Evolutionary conservation across 1,140 invertebrate genomes (phyloP), one percentile per base, ranked within the genome.

Genomic region (Drosophila ohnishii): DNA sequence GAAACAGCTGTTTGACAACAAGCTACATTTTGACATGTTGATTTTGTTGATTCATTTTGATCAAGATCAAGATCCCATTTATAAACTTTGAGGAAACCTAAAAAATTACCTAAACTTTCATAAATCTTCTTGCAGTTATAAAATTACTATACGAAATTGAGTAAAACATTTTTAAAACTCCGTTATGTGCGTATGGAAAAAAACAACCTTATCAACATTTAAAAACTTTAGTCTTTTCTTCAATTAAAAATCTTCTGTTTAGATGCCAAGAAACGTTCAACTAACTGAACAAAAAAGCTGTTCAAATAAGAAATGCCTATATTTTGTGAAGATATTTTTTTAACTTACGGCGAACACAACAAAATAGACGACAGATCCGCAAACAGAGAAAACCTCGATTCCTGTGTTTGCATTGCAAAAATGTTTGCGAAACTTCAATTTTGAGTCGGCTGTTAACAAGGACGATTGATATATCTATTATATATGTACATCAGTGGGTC

Each of bases 221-320:
- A 3, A 51, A 11, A 50, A 32, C 30, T 48, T 10, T 7, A 28
- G 25, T 47, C 16, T 9, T 22, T 22, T 22, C 22, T 22, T 22
- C 22, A 57, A 67, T 25, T 13, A 10, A 16, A 30, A 40, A 44
- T 62, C 11, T 62, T 39, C 3, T 3, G 51, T 34, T 14, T 11
- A 42, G 22, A 39, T 56, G 16, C 10, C 22, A 16, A 10, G 10
- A 63, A 42, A 13, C 8, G 1, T 42, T 16, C 8, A 16, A 25
- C 9, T 14, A 59, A 42, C 10, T 32, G 2, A 34, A 22, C 16
- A 1, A 25, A 57, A 77, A 85, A 86, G 82, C 82, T 86, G 82
- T 75, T 73, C 57, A 86, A 86, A 86, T 55, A 86, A 78, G 56
- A 40, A n/a, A 19, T 19, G 35, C 7, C 9, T 19, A 11, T 9